These are phyloP conservation scores for Eurystomus gularis DNA, from an alignment of 2,113 vertebrate genomes.

Conservation along the genomic window DNA sequence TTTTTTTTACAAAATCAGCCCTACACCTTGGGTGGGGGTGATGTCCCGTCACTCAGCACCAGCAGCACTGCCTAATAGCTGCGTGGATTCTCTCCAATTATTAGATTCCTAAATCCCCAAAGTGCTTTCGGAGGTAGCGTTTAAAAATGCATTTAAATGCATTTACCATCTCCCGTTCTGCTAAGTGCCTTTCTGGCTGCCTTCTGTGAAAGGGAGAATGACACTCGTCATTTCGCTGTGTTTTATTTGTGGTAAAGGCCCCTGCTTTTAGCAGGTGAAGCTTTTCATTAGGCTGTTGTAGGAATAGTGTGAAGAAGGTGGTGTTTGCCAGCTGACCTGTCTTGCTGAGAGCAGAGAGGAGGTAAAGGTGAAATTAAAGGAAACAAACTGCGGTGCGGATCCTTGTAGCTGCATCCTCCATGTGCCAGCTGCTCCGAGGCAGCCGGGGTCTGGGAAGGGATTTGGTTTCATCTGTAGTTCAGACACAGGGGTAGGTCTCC, in stretches of 20 bases:
- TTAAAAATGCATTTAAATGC: not conserved
- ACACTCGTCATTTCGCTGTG: not conserved
- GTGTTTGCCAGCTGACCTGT: not conserved
- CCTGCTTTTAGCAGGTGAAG: not conserved
- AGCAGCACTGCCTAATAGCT: not conserved
- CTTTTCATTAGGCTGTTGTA: not conserved
- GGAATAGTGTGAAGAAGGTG: not conserved
- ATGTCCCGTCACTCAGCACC: not conserved
- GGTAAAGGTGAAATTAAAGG: not conserved
- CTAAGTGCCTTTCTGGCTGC: not conserved
- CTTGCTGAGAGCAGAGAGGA: not conserved
- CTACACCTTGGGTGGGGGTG: fast-evolving
- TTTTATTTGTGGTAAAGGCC: not conserved
- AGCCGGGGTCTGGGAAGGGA: not conserved
- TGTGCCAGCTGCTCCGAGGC: fast-evolving
- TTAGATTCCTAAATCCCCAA: not conserved
- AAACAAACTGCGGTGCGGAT: not conserved
- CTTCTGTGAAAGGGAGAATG: not conserved
- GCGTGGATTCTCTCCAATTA: not conserved
- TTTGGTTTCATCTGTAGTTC: not conserved
- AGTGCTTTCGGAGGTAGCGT: not conserved
- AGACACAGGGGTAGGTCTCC: not conserved
- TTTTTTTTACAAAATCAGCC: fast-evolving
- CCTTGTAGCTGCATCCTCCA: not conserved
- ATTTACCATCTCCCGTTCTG: not conserved